phyloP scores from a whole-genome alignment of 2,888 invertebrate species.

The Craniophora ligustri region DNA sequence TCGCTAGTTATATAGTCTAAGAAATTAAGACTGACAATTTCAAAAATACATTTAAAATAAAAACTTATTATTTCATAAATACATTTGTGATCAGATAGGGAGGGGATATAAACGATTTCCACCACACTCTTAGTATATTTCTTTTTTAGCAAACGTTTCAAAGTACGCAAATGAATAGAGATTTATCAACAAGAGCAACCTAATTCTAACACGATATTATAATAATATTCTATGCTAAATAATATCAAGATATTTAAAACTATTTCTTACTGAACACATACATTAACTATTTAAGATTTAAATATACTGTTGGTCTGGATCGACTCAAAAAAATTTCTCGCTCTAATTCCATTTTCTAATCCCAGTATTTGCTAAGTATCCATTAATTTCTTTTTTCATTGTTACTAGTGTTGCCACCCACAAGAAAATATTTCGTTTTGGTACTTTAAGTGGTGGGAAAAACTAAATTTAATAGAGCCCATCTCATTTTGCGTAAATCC shows the following conservation, averaged over 20 bases:
- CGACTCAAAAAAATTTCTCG: constrained; percentile 25
- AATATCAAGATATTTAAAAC: constrained; percentile 75
- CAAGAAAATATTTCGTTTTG: too few species aligned
- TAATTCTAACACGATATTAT: constrained; percentile 63
- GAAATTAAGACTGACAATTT: too few species aligned
- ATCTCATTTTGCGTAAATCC: too few species aligned
- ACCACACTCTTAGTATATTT: constrained; percentile 21
- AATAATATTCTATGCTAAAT: constrained; percentile 62
- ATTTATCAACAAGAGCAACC: constrained; percentile 64
- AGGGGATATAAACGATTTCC: constrained; percentile 9
- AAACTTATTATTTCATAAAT: too few species aligned
- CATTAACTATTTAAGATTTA: constrained; percentile 58
- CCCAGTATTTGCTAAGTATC: constrained; percentile 12
- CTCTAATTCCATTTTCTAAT: constrained; percentile 30
- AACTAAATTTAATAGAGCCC: too few species aligned
- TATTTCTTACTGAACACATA: constrained; percentile 83
- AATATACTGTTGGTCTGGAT: constrained; percentile 32
- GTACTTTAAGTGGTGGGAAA: too few species aligned
- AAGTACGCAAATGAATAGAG: constrained; percentile 38
- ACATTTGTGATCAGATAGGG: background rate
- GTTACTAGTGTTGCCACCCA: too few species aligned
- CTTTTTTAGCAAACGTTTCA: constrained; percentile 45
- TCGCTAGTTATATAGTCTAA: constrained; percentile 11
- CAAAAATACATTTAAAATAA: too few species aligned
- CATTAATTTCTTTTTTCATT: constrained; percentile 50